Base-by-base conservation (phyloP, 2,797 vertebrate species). In the Melanogrammus aeglefinus region DNA sequence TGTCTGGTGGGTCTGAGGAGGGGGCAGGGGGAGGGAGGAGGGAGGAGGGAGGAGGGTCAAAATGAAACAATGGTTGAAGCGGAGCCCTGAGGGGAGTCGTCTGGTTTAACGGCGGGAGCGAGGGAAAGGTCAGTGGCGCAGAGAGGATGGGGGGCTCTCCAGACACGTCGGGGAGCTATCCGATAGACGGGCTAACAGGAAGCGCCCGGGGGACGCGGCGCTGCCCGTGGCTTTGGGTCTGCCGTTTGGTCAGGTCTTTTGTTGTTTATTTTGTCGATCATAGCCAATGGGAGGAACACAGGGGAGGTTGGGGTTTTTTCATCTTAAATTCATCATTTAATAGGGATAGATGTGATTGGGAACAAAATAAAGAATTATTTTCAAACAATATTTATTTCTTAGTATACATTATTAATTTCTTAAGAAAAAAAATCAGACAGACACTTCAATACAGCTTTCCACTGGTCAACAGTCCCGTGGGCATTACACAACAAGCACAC, bases 1-100 rank as follows among this genome's bases (percentile, higher is more conserved):
- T 92, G 94, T 41, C 96, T 94, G 0, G 93, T 90, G 0, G 95
- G 95, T 86, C 97, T 99, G 47, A 8, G 41, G 1, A 12, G 73
- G 27, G 16, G 63, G 77, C 63, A 9, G 71, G 0, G 5, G 24
- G n/a, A 12, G 36, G 69, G 8, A 24, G n/a, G 21, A 16, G 39
- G 44, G 6, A 63, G 1, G 10, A 74, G 21, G 21, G 21, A 21
- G 18, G 24, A n/a, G n/a, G 9, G n/a, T 38, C 39, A 41, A 47
- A 24, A 44, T n/a, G 12, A 39, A 38, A 74, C 38, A 4, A 24
- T 7, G 35, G 4, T 10, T 8, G 63, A 27, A 24, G 6, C 57
- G 9, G 57, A 66, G 57, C n/a, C 57, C 31, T 10, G n/a, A 27
- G 51, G 69, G 69, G 29, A 16, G 29, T 14, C 8, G 14, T 71